Conservation (phyloP, 2,888 invertebrate species). For the Pammene fasciana region DNA sequence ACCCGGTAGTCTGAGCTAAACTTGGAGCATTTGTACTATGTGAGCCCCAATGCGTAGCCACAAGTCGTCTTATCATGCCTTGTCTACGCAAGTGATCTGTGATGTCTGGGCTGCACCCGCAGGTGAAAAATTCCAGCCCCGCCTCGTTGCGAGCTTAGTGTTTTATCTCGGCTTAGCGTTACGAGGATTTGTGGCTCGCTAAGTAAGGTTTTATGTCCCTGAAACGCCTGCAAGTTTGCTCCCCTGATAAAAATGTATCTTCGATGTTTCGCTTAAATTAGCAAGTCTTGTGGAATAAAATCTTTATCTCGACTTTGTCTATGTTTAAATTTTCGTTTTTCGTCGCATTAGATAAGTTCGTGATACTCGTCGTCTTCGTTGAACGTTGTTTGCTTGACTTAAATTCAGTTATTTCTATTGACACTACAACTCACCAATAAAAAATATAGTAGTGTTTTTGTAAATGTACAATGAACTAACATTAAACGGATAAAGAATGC, state of each 20-base stretch:
- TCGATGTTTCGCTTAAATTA: constrained; percentile 54
- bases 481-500: constrained; percentile 46
- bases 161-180: constrained; percentile 83
- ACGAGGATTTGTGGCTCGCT: constrained; percentile 82
- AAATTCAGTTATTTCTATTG: background rate
- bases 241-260: constrained; percentile 74
- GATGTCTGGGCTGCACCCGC: constrained; percentile 54
- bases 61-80: background rate
- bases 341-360: background rate
- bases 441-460: constrained; percentile 24
- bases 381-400: background rate
- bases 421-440: no score
- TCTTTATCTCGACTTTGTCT: background rate
- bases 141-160: constrained; percentile 78
- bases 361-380: background rate
- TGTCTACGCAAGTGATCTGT: constrained; percentile 1
- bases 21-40: background rate
- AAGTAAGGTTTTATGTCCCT: constrained; percentile 82
- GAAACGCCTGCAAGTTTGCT: constrained; percentile 74
- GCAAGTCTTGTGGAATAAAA: constrained; percentile 17
- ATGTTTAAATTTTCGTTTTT: constrained; percentile 1
- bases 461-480: constrained; percentile 43
- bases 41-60: background rate
- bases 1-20: no score
- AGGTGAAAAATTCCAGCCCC: constrained; percentile 80